phyloP scores from a whole-genome alignment of 2,797 vertebrate species.

The Coregonus sp. region DNA sequence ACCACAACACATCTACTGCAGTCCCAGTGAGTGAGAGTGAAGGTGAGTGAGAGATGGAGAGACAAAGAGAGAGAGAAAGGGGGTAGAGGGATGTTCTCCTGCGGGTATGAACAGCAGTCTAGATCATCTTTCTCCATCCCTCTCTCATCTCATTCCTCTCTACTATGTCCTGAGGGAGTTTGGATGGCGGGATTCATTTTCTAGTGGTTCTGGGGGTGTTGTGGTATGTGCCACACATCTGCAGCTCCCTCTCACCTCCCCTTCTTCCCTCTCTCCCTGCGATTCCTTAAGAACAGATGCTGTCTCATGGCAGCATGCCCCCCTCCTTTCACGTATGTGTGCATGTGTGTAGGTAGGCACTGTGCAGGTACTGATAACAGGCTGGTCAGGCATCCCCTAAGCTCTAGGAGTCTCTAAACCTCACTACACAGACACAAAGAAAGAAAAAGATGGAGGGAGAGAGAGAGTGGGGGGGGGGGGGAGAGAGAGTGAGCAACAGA shows the following conservation, averaged over 20 bases:
- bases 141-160: constrained; percentile 12
- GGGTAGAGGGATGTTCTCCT: neutral
- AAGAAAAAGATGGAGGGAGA: neutral
- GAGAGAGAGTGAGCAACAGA: neutral
- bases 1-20: too few relatives aligned
- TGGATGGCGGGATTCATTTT: neutral
- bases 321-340: neutral
- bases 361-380: neutral
- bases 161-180: constrained; percentile 28
- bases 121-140: neutral
- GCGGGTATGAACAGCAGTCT: neutral
- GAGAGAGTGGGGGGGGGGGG: too few relatives aligned
- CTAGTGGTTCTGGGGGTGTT: constrained; percentile 4
- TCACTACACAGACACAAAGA: constrained; percentile 11
- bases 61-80: too few relatives aligned
- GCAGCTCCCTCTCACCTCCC: neutral
- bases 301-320: constrained; percentile 3
- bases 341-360: neutral
- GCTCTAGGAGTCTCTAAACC: neutral
- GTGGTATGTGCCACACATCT: constrained; percentile 12
- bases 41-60: too few relatives aligned
- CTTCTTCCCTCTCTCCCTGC: neutral
- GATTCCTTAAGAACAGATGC: constrained; percentile 28
- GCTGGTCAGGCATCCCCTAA: neutral
- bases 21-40: too few relatives aligned